Base-by-base conservation (phyloP, 2,113 vertebrate genomes). In the Progne subis region DNA sequence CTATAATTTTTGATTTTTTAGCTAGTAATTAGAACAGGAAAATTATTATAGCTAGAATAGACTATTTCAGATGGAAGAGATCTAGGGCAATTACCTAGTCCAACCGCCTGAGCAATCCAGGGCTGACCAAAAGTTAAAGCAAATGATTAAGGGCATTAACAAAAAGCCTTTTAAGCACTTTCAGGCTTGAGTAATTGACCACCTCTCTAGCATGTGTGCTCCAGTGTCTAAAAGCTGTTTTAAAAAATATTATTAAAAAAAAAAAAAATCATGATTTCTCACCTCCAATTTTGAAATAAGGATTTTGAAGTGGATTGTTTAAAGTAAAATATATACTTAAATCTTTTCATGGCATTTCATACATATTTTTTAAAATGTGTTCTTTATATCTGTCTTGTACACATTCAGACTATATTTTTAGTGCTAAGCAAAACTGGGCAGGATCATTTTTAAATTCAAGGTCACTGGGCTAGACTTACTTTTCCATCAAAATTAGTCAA, bases 151-250 rank as follows among this genome's bases (percentile, higher is more conserved):
- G 5, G 9, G 7, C 7, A n/a, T 64, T 69, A 41, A 32, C 16
- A 32, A 55, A 70, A 50, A 24, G 9, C 12, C 23, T 76, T 50
- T 65, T 29, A 74, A 79, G n/a, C 7, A 34, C 14, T 55, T 32
- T 23, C 34, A 60, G 25, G 5, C 18, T 12, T 57, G 2, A 13
- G 21, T 3, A 25, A 31, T 37, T 2, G 1, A 28, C 7, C 18
- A 53, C 1, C 2, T 47, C 29, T 52, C 20, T n/a, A 43, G 10
- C 2, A 59, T 72, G 24, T 18, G 14, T 19, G 8, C 63, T 55
- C 11, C 16, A 39, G 15, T 13, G 12, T 47, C 10, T 31, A 43
- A 81, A 68, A 72, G 8, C 3, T 52, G 21, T 41, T 32, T 64
- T 64, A 60, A 59, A 95, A 88, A 32, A 28, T 47, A 18, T 49